A percentile compares a stretch with the other conserved stretches of the same genome.
Evolutionary conservation across 2,113 vertebrate species (phyloP).

Genomic region (Scolopax mira): DNA sequence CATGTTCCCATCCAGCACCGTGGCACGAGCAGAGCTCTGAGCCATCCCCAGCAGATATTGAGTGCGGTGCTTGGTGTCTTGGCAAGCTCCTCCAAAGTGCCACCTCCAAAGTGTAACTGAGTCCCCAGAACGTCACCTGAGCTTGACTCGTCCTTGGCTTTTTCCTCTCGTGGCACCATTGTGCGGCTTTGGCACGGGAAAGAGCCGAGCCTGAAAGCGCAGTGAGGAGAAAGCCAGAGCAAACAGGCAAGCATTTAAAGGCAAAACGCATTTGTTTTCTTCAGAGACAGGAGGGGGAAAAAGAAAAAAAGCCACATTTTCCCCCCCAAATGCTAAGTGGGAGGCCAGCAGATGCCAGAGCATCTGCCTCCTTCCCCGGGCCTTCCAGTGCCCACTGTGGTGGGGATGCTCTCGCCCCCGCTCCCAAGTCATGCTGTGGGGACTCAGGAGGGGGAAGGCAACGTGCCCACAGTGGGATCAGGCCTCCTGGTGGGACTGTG

Average conservation of each 20-base stretch:
- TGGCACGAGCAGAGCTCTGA: neutral
- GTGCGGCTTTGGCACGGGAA: neutral
- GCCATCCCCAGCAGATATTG: neutral
- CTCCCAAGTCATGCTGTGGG: fast-evolving
- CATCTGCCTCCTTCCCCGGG: neutral
- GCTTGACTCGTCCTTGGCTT: neutral
- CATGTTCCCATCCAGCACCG: fast-evolving
- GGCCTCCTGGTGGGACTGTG: neutral
- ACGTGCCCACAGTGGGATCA: fast-evolving
- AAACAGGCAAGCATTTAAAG: neutral
- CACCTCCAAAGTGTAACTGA: neutral
- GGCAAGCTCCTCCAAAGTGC: neutral
- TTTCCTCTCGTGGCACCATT: neutral
- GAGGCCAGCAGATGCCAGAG: neutral
- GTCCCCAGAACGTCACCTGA: neutral
- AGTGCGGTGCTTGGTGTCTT: fast-evolving
- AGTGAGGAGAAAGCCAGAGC: neutral
- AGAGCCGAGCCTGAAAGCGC: neutral
- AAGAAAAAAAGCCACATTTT: neutral
- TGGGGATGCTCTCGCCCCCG: neutral
- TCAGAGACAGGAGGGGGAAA: neutral
- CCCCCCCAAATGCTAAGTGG: neutral
- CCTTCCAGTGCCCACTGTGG: neutral
- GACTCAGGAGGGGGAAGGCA: neutral
- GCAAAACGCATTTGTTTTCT: neutral